A percentile compares a stretch with the other conserved stretches of the same genome.
phyloP scores from a whole-genome alignment of 2,113 vertebrate genomes.

The Gopherus flavomarginatus region DNA sequence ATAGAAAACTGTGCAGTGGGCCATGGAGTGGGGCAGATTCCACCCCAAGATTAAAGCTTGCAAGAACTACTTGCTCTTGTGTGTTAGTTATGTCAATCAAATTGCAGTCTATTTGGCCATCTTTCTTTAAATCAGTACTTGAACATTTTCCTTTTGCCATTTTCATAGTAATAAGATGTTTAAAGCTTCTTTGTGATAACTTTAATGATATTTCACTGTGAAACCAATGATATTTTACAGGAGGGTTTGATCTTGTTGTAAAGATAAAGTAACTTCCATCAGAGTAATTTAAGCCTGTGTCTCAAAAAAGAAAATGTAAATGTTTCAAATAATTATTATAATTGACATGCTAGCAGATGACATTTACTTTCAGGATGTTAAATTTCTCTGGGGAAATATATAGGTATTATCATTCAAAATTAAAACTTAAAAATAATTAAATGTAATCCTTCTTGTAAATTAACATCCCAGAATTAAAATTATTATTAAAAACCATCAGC shows the following conservation, averaged over 20 bases:
- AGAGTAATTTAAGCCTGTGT: conserved; percentile 4
- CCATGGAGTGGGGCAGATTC: too few species aligned
- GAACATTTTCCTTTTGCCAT: not conserved
- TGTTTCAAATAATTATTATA: conserved; percentile 52
- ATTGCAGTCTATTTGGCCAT: not conserved
- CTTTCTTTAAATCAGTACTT: not conserved
- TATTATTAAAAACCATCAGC: not conserved
- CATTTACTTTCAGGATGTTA: conserved; percentile 58
- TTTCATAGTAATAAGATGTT: not conserved
- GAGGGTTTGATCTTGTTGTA: conserved; percentile 20
- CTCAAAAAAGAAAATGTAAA: conserved; percentile 52
- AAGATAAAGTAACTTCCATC: conserved; percentile 37
- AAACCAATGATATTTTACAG: conserved; percentile 28
- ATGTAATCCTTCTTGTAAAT: conserved; percentile 31
- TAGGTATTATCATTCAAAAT: conserved; percentile 50
- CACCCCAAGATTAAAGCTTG: too few species aligned
- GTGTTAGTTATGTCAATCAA: not conserved
- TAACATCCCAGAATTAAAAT: conserved; percentile 28
- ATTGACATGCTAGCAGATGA: conserved; percentile 36
- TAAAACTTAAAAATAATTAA: conserved; percentile 55
- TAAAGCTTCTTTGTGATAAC: not conserved
- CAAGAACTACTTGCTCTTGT: not conserved
- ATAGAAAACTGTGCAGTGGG: too few species aligned
- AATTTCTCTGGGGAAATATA: conserved; percentile 9
- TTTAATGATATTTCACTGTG: not conserved